Evolutionary conservation across 2,113 vertebrate genomes (phyloP).

Genomic region (Psilopsiagon aurifrons): DNA sequence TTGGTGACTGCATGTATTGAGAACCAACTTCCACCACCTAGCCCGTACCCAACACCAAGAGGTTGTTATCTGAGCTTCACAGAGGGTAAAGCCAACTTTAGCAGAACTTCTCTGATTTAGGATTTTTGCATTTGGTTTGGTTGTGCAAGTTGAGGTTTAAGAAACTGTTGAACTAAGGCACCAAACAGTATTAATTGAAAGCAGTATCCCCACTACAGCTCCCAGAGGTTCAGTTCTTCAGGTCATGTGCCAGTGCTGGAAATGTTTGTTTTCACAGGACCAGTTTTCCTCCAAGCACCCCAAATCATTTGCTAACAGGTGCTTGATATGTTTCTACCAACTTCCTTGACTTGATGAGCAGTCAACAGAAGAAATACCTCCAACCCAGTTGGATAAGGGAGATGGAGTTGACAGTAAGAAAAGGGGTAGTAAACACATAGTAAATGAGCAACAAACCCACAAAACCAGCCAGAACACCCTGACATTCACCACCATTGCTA

Average conservation of each 20-base stretch:
- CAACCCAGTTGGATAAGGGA: neutral
- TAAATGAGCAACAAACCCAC: neutral
- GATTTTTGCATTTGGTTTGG: neutral
- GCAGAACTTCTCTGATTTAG: neutral
- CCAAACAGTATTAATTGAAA: neutral
- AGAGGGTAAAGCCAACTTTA: neutral
- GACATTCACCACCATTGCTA: neutral
- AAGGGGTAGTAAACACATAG: neutral
- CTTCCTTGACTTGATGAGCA: neutral
- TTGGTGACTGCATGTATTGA: neutral
- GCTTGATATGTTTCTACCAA: neutral
- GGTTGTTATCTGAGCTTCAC: neutral
- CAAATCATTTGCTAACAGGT: neutral
- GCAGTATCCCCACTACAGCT: neutral
- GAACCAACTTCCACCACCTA: neutral
- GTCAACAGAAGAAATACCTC: neutral
- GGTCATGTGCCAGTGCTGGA: neutral
- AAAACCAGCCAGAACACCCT: neutral
- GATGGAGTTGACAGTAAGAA: neutral
- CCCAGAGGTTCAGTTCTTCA: neutral
- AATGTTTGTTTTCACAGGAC: neutral
- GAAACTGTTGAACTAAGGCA: neutral
- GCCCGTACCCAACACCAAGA: neutral
- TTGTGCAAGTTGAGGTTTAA: neutral
- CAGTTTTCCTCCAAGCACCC: neutral